These are phyloP conservation scores for Tetragonula clypearis DNA, from an alignment of 1,140 invertebrate species.

Conservation along the genomic window DNA sequence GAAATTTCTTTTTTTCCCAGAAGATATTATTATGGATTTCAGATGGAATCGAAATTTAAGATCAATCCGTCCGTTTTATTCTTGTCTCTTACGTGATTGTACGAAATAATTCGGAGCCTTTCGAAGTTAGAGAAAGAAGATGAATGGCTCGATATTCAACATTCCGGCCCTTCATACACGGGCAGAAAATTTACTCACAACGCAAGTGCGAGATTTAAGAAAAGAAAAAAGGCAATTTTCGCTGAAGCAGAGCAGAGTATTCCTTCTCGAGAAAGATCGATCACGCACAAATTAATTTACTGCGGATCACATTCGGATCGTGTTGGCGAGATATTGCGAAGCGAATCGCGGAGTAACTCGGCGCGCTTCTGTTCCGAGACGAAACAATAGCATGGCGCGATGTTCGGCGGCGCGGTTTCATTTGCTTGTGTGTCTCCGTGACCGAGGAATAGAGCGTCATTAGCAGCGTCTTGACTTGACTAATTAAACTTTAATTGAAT, in stretches of 20 bases:
- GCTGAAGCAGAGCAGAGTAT: no score
- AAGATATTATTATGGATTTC: no score
- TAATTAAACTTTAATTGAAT: conserved; percentile 79
- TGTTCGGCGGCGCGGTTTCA: conserved; percentile 1
- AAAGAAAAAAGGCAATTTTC: no score
- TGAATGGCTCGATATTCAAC: no score
- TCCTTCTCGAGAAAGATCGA: no score
- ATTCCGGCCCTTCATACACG: no score
- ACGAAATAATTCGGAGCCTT: no score
- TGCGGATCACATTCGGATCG: no score
- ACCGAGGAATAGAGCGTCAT: conserved; percentile 36
- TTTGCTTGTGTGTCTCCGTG: conserved; percentile 17
- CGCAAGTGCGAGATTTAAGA: no score
- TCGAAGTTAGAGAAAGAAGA: no score
- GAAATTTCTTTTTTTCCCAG: not conserved
- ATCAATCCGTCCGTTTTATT: not conserved
- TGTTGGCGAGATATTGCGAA: not conserved
- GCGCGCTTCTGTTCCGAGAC: not conserved
- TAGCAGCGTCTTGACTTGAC: conserved; percentile 66
- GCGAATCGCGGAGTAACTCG: not conserved
- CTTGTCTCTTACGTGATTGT: not conserved
- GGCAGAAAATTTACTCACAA: no score
- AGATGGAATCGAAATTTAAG: not conserved
- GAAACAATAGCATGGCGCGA: conserved; percentile 11
- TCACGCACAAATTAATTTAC: no score